Conservation (phyloP, 2,113 vertebrate species). For the Menura novaehollandiae region DNA sequence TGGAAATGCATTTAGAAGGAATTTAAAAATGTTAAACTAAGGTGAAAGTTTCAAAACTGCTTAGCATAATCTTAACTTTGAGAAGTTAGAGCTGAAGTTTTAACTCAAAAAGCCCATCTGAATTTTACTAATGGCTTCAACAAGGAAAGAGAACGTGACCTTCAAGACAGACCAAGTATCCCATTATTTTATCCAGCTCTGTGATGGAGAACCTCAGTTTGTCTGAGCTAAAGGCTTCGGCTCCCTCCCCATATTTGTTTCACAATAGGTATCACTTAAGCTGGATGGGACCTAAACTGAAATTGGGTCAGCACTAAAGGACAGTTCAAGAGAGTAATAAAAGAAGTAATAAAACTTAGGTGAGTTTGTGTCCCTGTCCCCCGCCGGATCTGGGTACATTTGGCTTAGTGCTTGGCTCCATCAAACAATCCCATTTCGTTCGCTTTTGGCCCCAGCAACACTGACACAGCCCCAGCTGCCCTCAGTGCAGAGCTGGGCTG, state of each 20-base stretch:
- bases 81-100: not conserved
- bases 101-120: not conserved
- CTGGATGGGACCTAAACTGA: not conserved
- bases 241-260: not conserved
- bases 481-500: accelerated
- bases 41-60: not conserved
- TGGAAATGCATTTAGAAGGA: not conserved
- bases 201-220: not conserved
- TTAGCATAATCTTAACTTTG: not conserved
- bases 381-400: not conserved
- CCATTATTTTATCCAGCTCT: not conserved
- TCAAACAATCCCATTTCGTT: not conserved
- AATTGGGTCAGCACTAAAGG: not conserved
- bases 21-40: not conserved
- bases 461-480: not conserved
- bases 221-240: not conserved
- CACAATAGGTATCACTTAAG: not conserved
- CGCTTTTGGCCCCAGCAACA: not conserved
- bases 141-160: not conserved
- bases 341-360: not conserved
- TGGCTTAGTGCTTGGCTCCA: not conserved
- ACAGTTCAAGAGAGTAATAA: not conserved
- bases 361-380: not conserved
- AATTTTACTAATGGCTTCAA: not conserved
- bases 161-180: not conserved